A percentile compares a stretch with the other conserved stretches of the same genome.
phyloP scores from a whole-genome alignment of 2,797 vertebrate species.

The Heliangelus exortis region DNA sequence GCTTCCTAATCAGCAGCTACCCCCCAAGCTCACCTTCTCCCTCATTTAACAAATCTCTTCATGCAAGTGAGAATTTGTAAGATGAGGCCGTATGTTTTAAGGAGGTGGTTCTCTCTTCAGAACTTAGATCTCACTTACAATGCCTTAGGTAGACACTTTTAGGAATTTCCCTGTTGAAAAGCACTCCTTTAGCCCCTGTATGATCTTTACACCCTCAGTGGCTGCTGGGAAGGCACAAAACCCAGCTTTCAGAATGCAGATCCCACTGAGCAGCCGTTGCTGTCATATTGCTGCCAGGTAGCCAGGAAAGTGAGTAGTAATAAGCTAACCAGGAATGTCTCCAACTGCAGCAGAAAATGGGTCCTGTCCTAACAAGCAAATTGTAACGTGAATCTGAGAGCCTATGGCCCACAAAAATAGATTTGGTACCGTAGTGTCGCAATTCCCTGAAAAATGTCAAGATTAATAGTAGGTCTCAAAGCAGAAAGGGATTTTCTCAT shows the following conservation, averaged over 20 bases:
- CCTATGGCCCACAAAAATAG: neutral
- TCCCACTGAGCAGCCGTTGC: neutral
- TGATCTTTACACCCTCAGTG: accelerated
- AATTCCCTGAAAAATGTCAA: neutral
- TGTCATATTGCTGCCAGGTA: neutral
- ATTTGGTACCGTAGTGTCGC: neutral
- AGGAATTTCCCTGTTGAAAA: neutral
- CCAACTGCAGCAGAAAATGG: neutral
- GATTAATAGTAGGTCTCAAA: neutral
- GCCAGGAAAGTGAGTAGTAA: neutral
- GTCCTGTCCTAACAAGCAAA: neutral
- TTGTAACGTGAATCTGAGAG: neutral
- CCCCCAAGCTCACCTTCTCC: neutral
- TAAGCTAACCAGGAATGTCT: neutral
- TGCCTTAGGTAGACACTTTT: neutral
- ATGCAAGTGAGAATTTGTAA: neutral
- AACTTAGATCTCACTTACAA: neutral
- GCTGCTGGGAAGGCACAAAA: neutral
- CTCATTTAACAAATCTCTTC: neutral
- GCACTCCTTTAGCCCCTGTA: accelerated
- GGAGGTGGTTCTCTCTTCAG: neutral
- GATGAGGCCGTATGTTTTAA: neutral
- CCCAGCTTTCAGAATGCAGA: neutral
- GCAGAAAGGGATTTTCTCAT: neutral
- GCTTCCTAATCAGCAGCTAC: neutral